Conservation (phyloP, 2,113 vertebrate genomes). For the Paramisgurnus dabryanus region DNA sequence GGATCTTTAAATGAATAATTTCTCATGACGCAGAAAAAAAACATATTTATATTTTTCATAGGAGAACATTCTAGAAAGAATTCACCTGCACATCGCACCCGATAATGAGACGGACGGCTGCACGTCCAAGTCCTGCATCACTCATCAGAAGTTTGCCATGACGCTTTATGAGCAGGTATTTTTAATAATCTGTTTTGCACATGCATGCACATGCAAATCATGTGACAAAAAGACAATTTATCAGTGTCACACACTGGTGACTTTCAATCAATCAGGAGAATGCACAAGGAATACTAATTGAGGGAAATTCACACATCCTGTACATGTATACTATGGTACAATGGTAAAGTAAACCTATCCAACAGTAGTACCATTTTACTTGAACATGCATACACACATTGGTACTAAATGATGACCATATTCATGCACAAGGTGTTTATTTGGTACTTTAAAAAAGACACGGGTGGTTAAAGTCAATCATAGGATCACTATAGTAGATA, state of each 20-base stretch:
- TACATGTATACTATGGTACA: background rate
- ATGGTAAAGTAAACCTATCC: background rate
- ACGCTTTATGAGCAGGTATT: constrained; percentile 94
- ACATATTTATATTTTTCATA: constrained; percentile 53
- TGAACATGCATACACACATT: background rate
- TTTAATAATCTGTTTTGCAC: background rate
- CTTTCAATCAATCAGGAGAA: constrained; percentile 1
- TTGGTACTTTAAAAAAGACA: too few species aligned
- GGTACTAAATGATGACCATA: background rate
- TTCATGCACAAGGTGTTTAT: background rate
- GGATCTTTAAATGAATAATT: background rate
- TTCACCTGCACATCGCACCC: constrained; percentile 92
- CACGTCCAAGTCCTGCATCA: constrained; percentile 94
- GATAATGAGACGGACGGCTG: constrained; percentile 87
- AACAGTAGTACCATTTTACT: background rate
- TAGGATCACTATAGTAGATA: too few species aligned
- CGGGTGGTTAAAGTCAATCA: too few species aligned
- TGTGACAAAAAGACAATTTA: constrained; percentile 4
- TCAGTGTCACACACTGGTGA: background rate
- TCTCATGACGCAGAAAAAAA: background rate
- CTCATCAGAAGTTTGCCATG: constrained; percentile 98
- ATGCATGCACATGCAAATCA: background rate
- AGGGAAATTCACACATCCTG: background rate
- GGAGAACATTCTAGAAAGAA: constrained; percentile 94
- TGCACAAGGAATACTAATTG: constrained; percentile 1